Evolutionary conservation across 2,888 invertebrate species (phyloP).

Genomic region (Steinernema scapterisci): DNA sequence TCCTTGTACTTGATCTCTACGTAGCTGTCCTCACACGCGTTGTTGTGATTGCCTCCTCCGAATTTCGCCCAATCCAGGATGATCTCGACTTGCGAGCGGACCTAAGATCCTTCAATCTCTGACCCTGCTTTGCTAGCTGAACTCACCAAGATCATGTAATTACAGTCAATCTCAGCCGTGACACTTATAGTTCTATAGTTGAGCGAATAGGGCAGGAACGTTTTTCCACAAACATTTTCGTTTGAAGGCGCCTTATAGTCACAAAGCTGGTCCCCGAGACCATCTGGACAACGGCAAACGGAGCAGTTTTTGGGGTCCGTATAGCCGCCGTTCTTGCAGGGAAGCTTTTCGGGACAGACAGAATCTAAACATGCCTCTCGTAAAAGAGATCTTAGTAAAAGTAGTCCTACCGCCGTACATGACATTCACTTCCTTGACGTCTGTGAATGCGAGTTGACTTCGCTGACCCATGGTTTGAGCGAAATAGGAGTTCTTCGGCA

Average conservation of each 20-base stretch:
- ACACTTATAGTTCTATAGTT: too few relatives aligned
- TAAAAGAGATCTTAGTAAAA: too few relatives aligned
- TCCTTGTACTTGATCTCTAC: background rate
- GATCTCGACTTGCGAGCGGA: too few relatives aligned
- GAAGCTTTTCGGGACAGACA: slow-evolving; percentile 43
- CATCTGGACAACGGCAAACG: slow-evolving; percentile 50
- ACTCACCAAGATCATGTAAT: too few relatives aligned
- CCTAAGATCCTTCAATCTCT: too few relatives aligned
- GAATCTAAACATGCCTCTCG: slow-evolving; percentile 37
- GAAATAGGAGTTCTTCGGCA: slow-evolving; percentile 47
- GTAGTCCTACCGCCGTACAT: slow-evolving; percentile 45
- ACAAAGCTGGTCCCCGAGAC: slow-evolving; percentile 52
- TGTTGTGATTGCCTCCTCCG: too few relatives aligned
- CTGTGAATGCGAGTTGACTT: slow-evolving; percentile 54
- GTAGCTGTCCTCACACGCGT: background rate
- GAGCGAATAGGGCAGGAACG: too few relatives aligned
- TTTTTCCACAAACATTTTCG: too few relatives aligned
- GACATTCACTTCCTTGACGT: slow-evolving; percentile 55
- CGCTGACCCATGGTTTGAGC: slow-evolving; percentile 56
- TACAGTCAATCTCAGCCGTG: too few relatives aligned
- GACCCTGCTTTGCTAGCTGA: too few relatives aligned
- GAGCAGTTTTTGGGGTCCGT: slow-evolving; percentile 56
- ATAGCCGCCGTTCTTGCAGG: slow-evolving; percentile 56
- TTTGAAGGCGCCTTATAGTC: slow-evolving; percentile 45
- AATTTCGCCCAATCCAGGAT: too few relatives aligned